A percentile compares a stretch with the other conserved stretches of the same genome.
Evolutionary conservation across 1,140 invertebrate genomes (phyloP).

Genomic region (Caenorhabditis brenneri): DNA sequence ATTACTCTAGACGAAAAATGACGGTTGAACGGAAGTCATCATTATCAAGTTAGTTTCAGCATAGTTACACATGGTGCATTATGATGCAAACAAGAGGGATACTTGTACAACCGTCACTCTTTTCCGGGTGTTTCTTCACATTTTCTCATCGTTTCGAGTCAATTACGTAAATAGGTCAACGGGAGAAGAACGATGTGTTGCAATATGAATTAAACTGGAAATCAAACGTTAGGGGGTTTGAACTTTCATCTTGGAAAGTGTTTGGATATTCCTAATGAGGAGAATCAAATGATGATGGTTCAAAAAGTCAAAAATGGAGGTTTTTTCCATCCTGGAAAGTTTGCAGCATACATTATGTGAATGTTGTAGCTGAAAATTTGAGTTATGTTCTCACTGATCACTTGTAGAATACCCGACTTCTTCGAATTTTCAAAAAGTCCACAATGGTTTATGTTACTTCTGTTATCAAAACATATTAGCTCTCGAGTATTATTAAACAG

Average conservation of each 20-base stretch:
- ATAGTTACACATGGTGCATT: conserved; percentile 2
- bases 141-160: conserved; percentile 30
- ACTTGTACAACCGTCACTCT: background rate
- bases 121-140: conserved; percentile 26
- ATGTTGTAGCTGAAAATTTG: too few relatives aligned
- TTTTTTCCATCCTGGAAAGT: too few relatives aligned
- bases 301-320: too few relatives aligned
- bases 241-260: background rate
- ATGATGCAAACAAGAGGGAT: conserved; percentile 2
- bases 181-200: background rate
- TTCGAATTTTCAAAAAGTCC: too few relatives aligned
- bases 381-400: too few relatives aligned
- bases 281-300: background rate
- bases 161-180: conserved; percentile 10
- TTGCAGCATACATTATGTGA: too few relatives aligned
- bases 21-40: conserved; percentile 2
- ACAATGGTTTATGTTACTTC: too few relatives aligned
- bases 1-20: background rate
- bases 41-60: background rate
- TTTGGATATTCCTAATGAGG: background rate
- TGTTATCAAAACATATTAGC: too few relatives aligned
- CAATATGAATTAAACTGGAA: background rate
- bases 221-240: background rate
- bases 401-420: too few relatives aligned
- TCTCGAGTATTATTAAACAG: too few relatives aligned